Percentiles rank a stretch among this genome's conserved stretches.
These are phyloP conservation scores for Phylloscopus collybita DNA, from an alignment of 2,797 vertebrate genomes.

Conservation along the genomic window DNA sequence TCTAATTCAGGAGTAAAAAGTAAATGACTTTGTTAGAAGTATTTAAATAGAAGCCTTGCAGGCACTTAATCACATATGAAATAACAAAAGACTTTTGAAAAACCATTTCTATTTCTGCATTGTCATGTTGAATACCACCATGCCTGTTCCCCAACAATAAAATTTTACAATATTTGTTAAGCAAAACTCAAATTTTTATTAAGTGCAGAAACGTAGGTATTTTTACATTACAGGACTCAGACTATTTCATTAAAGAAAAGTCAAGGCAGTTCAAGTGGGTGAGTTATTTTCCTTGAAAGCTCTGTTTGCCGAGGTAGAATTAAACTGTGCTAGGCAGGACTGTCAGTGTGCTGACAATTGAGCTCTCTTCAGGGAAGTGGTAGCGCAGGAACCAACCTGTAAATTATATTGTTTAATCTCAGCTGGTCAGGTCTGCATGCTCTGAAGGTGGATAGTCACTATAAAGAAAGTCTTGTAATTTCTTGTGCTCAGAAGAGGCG, in stretches of 20 bases:
- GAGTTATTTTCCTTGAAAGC: neutral
- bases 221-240: neutral
- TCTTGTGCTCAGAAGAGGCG: neutral
- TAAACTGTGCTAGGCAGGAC: neutral
- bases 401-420: conserved; percentile 10
- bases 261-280: neutral
- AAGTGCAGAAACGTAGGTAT: neutral
- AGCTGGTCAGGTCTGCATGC: neutral
- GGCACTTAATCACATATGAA: conserved; percentile 36
- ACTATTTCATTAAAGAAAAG: neutral
- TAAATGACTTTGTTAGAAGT: conserved; percentile 37
- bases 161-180: neutral
- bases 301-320: neutral
- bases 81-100: conserved; percentile 14
- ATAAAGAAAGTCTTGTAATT: neutral
- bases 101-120: neutral
- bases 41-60: conserved; percentile 53
- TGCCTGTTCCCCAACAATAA: neutral
- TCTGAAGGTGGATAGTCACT: neutral
- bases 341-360: neutral
- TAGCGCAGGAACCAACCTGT: neutral
- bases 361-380: neutral
- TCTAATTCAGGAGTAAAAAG: neutral
- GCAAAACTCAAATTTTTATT: neutral
- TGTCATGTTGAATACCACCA: neutral